Percentiles rank a stretch among this genome's conserved stretches.
phyloP scores from a whole-genome alignment of 2,888 invertebrate species.

The Augochlorella aurata region DNA sequence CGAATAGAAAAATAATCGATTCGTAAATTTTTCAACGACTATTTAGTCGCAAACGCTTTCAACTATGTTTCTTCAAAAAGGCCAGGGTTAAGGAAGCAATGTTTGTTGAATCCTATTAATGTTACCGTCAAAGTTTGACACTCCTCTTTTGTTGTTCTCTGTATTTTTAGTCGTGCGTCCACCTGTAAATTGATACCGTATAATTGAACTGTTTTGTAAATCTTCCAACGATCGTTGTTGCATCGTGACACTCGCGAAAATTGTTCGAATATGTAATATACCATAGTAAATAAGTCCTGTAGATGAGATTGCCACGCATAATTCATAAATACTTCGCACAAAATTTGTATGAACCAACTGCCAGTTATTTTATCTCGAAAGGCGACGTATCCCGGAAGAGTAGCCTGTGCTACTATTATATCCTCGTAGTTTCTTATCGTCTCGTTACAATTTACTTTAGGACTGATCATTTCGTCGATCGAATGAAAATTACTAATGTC shows the following conservation, averaged over 20 bases:
- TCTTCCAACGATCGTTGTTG: not conserved
- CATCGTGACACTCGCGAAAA: too few relatives aligned
- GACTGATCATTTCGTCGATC: not conserved
- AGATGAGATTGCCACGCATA: slow-evolving; percentile 72
- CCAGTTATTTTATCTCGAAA: slow-evolving; percentile 84
- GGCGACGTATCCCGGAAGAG: slow-evolving; percentile 82
- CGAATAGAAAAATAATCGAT: slow-evolving; percentile 15
- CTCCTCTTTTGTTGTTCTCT: slow-evolving; percentile 58
- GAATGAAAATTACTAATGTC: slow-evolving; percentile 47
- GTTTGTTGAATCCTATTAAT: slow-evolving; percentile 74
- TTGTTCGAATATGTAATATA: slow-evolving; percentile 33
- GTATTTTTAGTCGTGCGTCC: slow-evolving; percentile 69
- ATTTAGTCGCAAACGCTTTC: not conserved
- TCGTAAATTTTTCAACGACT: slow-evolving; percentile 2
- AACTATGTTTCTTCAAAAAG: slow-evolving; percentile 67
- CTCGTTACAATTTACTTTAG: slow-evolving; percentile 7
- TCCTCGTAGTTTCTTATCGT: slow-evolving; percentile 81
- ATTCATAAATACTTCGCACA: slow-evolving; percentile 83
- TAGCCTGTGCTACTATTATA: slow-evolving; percentile 83
- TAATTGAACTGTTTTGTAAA: not conserved
- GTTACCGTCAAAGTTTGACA: slow-evolving; percentile 74
- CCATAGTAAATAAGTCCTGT: slow-evolving; percentile 75
- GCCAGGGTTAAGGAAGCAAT: slow-evolving; percentile 78
- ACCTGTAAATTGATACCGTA: slow-evolving; percentile 62
- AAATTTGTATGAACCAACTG: slow-evolving; percentile 85